phyloP scores from a whole-genome alignment of 1,140 invertebrate genomes.

The Sipha flava region DNA sequence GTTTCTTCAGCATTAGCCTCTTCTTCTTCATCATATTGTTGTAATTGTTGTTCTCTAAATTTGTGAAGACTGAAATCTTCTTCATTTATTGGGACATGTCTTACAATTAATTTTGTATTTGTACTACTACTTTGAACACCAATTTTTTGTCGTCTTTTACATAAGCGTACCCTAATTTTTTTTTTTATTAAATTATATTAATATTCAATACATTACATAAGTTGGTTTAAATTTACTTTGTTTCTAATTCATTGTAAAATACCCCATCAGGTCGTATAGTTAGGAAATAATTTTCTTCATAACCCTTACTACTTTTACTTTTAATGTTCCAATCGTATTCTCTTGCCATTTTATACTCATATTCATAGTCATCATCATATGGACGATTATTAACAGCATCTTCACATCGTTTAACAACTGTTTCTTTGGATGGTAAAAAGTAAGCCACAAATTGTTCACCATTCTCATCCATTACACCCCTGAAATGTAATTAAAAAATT shows the following conservation, averaged over 20 bases:
- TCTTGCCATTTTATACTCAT: slow-evolving; percentile 88
- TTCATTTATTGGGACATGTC: slow-evolving; percentile 76
- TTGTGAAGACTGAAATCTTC: slow-evolving; percentile 78
- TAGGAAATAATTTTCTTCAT: slow-evolving; percentile 98
- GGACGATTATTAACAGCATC: slow-evolving; percentile 67
- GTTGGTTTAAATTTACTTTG: slow-evolving; percentile 48
- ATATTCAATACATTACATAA: not conserved
- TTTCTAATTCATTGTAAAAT: slow-evolving; percentile 96
- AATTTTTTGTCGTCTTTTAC: slow-evolving; percentile 73
- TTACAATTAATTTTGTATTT: slow-evolving; percentile 69
- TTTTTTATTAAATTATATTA: not conserved
- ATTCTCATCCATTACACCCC: slow-evolving; percentile 94
- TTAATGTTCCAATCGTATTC: slow-evolving; percentile 99
- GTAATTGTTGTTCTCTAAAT: slow-evolving; percentile 74
- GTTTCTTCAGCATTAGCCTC: slow-evolving; percentile 55
- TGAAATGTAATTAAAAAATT: slow-evolving; percentile 47
- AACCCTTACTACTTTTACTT: slow-evolving; percentile 93
- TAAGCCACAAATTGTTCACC: slow-evolving; percentile 98
- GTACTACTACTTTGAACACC: slow-evolving; percentile 65
- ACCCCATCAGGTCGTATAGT: slow-evolving; percentile 82
- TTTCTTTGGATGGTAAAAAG: slow-evolving; percentile 89
- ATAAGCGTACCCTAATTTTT: slow-evolving; percentile 65
- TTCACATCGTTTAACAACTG: slow-evolving; percentile 74
- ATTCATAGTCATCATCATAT: slow-evolving; percentile 84
- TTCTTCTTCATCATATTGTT: slow-evolving; percentile 68